phyloP scores from a whole-genome alignment of 2,888 invertebrate species.

The Alloplasta piceator region DNA sequence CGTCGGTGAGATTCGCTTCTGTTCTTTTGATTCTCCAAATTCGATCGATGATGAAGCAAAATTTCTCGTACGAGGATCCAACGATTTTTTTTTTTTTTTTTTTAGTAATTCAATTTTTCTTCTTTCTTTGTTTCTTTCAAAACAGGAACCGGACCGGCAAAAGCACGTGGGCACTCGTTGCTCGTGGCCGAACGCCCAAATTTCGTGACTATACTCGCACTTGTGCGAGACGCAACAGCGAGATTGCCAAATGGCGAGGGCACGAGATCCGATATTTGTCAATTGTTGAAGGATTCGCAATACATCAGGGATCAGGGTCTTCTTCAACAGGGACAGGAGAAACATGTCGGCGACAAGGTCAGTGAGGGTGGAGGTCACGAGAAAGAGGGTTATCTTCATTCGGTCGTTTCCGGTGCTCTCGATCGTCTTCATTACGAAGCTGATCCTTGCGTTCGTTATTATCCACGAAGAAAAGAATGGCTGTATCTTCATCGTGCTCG shows the following conservation, averaged over 20 bases:
- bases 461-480: slow-evolving; percentile 96
- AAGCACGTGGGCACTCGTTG: slow-evolving; percentile 93
- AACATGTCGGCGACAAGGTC: slow-evolving; percentile 76
- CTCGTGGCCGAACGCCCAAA: slow-evolving; percentile 93
- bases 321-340: slow-evolving; percentile 71
- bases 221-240: slow-evolving; percentile 97
- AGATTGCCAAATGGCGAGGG: slow-evolving; percentile 97
- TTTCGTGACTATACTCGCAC: slow-evolving; percentile 94
- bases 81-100: background rate
- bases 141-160: slow-evolving; percentile 80
- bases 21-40: background rate
- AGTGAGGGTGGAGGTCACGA: slow-evolving; percentile 72
- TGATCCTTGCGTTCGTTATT: slow-evolving; percentile 97
- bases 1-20: slow-evolving; percentile 80
- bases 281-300: slow-evolving; percentile 91
- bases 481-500: slow-evolving; percentile 94
- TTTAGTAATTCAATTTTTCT: background rate
- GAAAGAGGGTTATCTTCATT: slow-evolving; percentile 89
- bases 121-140: slow-evolving; percentile 9
- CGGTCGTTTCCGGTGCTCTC: slow-evolving; percentile 94
- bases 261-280: slow-evolving; percentile 95
- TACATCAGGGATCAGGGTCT: slow-evolving; percentile 83
- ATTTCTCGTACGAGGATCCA: background rate
- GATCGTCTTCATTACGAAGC: slow-evolving; percentile 95
- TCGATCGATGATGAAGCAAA: background rate